These are phyloP conservation scores for Amphiprion ocellaris DNA, from an alignment of 2,113 vertebrate species.

Conservation along the genomic window DNA sequence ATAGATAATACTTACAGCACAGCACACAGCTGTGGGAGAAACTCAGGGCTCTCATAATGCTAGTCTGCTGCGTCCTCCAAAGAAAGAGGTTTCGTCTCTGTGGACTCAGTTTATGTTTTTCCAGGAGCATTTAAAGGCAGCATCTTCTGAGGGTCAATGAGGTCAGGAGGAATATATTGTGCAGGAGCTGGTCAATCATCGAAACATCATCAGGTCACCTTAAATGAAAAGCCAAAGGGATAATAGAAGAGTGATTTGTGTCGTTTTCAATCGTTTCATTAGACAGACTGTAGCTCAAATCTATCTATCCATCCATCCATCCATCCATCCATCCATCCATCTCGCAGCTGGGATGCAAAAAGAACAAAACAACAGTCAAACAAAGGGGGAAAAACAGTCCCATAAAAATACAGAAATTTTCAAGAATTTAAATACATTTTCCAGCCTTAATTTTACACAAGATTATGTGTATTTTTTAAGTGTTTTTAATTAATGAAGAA, in stretches of 20 bases:
- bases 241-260: not conserved
- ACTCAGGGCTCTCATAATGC: conserved; percentile 20
- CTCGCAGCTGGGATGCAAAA: not conserved
- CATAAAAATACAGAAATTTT: no score
- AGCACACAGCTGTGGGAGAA: conserved; percentile 29
- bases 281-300: no score
- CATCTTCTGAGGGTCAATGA: conserved; percentile 12
- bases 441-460: no score
- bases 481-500: no score
- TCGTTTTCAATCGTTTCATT: not conserved
- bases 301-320: not conserved
- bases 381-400: no score
- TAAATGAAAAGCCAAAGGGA: not conserved
- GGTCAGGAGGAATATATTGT: not conserved
- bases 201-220: conserved; percentile 21
- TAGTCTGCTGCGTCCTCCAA: conserved; percentile 1
- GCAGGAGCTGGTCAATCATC: not conserved
- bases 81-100: not conserved
- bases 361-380: no score
- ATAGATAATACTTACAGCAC: conserved; percentile 42
- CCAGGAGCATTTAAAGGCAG: not conserved
- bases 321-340: not conserved
- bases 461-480: no score
- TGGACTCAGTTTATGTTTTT: conserved; percentile 14
- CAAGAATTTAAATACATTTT: no score